Conservation (phyloP, 2,113 vertebrate genomes). For the Oncorhynchus mykiss region DNA sequence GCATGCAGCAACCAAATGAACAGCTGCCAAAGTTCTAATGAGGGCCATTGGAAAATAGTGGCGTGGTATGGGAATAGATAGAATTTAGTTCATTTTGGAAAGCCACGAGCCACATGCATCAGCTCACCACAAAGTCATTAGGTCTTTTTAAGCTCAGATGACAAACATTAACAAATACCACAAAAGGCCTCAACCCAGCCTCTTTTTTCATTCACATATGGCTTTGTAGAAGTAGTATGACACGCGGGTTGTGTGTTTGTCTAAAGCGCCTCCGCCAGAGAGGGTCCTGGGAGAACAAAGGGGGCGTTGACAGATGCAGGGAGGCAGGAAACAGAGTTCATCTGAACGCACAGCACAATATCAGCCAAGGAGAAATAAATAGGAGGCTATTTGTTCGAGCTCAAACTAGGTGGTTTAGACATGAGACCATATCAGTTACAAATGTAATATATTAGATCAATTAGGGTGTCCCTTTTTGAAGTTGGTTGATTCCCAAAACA, state of each 20-base stretch:
- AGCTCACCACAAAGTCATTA: conserved; percentile 89
- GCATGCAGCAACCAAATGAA: conserved; percentile 64
- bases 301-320: conserved; percentile 82
- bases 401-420: conserved; percentile 14
- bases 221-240: conserved; percentile 78
- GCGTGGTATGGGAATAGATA: conserved; percentile 78
- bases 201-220: conserved; percentile 92
- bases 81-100: conserved; percentile 88
- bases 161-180: conserved; percentile 93
- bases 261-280: conserved; percentile 82
- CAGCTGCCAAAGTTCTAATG: conserved; percentile 72
- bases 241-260: conserved; percentile 80
- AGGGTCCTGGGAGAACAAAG: conserved; percentile 82
- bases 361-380: conserved; percentile 74
- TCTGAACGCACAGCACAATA: conserved; percentile 78
- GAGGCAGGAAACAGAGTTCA: conserved; percentile 85
- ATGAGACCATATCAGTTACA: conserved; percentile 44
- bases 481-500: too few relatives aligned
- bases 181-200: conserved; percentile 83
- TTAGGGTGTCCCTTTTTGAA: too few relatives aligned
- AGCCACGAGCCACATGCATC: conserved; percentile 86
- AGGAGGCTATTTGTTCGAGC: too few relatives aligned
- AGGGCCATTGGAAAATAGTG: conserved; percentile 73
- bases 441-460: conserved; percentile 28
- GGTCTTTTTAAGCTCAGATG: conserved; percentile 91